Evolutionary conservation across 2,888 invertebrate genomes (phyloP).

Genomic region (Drosophila rellima): DNA sequence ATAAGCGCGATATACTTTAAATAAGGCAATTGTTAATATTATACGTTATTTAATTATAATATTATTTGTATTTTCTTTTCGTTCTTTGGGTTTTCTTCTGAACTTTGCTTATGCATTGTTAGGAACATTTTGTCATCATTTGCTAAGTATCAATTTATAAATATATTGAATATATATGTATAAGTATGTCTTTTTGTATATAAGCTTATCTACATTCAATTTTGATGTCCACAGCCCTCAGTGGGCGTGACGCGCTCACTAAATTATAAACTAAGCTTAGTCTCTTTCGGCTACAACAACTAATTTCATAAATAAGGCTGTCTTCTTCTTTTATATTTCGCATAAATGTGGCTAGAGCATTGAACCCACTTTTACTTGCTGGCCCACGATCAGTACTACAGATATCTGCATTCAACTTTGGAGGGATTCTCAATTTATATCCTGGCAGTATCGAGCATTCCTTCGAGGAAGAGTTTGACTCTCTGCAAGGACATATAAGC

Average conservation of each 20-base stretch:
- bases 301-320: constrained; percentile 80
- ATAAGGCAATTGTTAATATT: constrained; percentile 67
- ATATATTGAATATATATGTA: constrained; percentile 52
- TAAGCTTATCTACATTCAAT: constrained; percentile 38
- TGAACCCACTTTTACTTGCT: constrained; percentile 22
- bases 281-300: constrained; percentile 67
- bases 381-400: constrained; percentile 56
- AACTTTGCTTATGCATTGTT: constrained; percentile 49
- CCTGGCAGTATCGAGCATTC: constrained; percentile 1
- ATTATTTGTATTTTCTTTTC: not conserved
- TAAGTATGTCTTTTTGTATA: constrained; percentile 30
- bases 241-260: constrained; percentile 49
- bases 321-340: constrained; percentile 30
- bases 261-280: constrained; percentile 75
- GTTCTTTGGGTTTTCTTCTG: constrained; percentile 30
- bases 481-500: constrained; percentile 27
- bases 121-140: constrained; percentile 73
- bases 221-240: constrained; percentile 42
- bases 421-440: constrained; percentile 62
- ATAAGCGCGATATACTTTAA: constrained; percentile 75
- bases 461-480: not conserved
- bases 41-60: constrained; percentile 13
- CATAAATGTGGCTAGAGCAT: constrained; percentile 37
- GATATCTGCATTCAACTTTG: constrained; percentile 56
- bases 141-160: constrained; percentile 56